Evolutionary conservation across 2,113 vertebrate species (phyloP).

Genomic region (Channa argus): DNA sequence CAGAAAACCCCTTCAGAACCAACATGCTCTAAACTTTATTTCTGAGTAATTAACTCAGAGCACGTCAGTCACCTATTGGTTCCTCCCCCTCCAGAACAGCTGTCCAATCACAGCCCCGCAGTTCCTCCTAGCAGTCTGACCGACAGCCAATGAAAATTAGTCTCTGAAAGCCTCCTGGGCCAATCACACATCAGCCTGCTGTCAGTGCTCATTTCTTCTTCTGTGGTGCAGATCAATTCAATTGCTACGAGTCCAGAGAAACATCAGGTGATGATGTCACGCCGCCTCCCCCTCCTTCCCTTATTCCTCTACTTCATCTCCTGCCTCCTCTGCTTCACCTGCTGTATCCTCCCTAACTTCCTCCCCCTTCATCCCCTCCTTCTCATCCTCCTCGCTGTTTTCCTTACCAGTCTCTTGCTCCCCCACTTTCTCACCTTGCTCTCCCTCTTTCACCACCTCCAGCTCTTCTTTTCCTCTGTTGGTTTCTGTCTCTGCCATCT

Average conservation of each 20-base stretch:
- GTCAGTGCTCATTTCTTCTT: slow-evolving; percentile 5
- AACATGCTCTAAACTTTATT: too few relatives aligned
- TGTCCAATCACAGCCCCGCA: slow-evolving; percentile 27
- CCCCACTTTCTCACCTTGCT: not conserved
- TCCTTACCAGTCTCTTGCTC: not conserved
- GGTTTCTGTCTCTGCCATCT: not conserved
- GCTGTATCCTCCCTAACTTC: not conserved
- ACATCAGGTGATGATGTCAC: slow-evolving; percentile 11
- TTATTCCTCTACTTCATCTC: not conserved
- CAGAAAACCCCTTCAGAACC: too few relatives aligned
- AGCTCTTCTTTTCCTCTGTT: not conserved
- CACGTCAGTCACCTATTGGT: not conserved
- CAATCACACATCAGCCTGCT: slow-evolving; percentile 29
- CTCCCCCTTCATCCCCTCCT: not conserved
- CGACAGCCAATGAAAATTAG: not conserved
- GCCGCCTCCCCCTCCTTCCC: not conserved
- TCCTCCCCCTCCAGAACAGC: slow-evolving; percentile 6
- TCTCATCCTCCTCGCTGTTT: not conserved
- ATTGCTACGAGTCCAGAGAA: not conserved
- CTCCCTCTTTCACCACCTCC: not conserved
- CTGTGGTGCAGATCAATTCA: not conserved
- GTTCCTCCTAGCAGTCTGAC: not conserved
- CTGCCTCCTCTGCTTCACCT: not conserved
- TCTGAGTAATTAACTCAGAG: slow-evolving; percentile 34
- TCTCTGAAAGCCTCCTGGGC: not conserved